These are phyloP conservation scores for Apogon hyalosoma DNA, from an alignment of 2,797 vertebrate genomes.

Conservation along the genomic window DNA sequence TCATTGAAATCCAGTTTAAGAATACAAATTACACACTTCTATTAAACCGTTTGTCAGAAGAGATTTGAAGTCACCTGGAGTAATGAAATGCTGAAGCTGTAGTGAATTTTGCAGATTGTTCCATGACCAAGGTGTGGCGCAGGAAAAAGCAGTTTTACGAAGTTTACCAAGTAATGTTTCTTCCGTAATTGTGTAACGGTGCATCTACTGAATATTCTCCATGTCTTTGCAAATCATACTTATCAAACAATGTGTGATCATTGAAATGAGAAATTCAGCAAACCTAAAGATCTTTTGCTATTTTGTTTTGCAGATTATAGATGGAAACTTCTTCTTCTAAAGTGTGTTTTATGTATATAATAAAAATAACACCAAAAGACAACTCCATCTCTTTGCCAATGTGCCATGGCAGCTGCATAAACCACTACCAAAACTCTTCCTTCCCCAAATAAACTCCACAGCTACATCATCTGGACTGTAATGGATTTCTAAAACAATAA, in stretches of 20 bases:
- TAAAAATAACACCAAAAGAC: conserved; percentile 15
- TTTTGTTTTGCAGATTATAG: conserved; percentile 7
- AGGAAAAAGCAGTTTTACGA: too few relatives aligned
- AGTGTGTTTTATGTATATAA: not conserved
- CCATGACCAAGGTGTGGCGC: too few relatives aligned
- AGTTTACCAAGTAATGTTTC: too few relatives aligned
- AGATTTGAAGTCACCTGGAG: too few relatives aligned
- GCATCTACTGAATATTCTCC: too few relatives aligned
- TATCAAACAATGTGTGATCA: not conserved
- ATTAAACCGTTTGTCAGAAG: too few relatives aligned
- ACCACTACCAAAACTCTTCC: conserved; percentile 65
- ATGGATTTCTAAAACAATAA: conserved; percentile 84
- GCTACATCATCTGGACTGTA: conserved; percentile 74
- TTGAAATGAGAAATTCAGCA: not conserved
- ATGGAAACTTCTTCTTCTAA: not conserved
- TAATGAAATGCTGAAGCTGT: too few relatives aligned
- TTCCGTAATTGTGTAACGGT: too few relatives aligned
- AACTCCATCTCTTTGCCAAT: conserved; percentile 20
- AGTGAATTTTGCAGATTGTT: too few relatives aligned
- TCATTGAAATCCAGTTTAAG: too few relatives aligned
- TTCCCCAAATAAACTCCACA: conserved; percentile 75
- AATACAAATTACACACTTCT: too few relatives aligned
- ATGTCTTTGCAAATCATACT: too few relatives aligned
- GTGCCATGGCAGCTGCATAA: conserved; percentile 72
- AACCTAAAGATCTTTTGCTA: not conserved